Conservation (phyloP, 2,113 vertebrate genomes). For the Penelope pileata region DNA sequence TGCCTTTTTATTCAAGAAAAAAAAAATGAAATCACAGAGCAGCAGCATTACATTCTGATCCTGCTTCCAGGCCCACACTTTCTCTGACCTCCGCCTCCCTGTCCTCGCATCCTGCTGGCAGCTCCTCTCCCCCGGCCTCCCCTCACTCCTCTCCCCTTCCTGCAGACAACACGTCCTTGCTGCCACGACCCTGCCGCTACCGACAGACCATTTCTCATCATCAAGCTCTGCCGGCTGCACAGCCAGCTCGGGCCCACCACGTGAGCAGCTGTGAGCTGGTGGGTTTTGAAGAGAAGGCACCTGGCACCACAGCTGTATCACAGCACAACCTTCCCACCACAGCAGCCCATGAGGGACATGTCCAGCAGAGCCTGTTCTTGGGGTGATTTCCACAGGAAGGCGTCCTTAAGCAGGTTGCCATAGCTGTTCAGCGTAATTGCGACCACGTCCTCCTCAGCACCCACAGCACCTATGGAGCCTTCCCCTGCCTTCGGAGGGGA, state of each 20-base stretch:
- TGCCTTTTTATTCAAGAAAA: conserved; percentile 23
- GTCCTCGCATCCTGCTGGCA: conserved; percentile 32
- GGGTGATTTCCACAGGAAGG: background rate
- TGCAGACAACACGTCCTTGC: background rate
- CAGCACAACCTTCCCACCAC: rapidly evolving
- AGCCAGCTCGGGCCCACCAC: background rate
- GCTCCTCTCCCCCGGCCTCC: conserved; percentile 14
- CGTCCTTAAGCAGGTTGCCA: background rate
- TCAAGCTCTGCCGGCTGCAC: conserved; percentile 29
- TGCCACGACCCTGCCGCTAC: background rate
- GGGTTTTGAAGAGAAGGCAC: background rate
- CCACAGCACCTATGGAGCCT: background rate
- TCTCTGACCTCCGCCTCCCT: background rate
- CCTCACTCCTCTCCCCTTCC: background rate
- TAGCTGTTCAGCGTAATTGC: background rate
- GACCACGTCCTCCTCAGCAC: background rate
- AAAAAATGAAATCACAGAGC: background rate
- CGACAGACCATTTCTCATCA: conserved; percentile 47
- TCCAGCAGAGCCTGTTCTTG: rapidly evolving
- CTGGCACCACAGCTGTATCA: background rate
- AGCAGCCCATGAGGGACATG: rapidly evolving
- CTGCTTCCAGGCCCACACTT: conserved; percentile 30
- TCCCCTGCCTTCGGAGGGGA: background rate
- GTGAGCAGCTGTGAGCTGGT: rapidly evolving
- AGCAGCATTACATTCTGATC: conserved; percentile 2